A percentile compares a stretch with the other conserved stretches of the same genome.
phyloP scores from a whole-genome alignment of 2,113 vertebrate species.

The Sturnira hondurensis region DNA sequence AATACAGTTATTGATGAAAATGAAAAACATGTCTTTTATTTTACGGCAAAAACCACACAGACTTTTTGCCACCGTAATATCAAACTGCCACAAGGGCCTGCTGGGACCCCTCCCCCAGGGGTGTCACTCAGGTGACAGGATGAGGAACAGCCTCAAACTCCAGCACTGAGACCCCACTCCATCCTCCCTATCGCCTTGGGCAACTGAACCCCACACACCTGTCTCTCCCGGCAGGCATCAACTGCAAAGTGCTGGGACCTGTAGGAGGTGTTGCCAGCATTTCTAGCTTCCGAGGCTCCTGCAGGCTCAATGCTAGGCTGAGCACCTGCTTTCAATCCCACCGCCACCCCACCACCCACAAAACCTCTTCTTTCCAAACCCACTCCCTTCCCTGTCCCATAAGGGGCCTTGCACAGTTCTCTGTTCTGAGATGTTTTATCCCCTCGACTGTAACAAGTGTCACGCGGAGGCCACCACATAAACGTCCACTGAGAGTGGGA shows the following conservation, averaged over 20 bases:
- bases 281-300: neutral
- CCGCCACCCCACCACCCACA: neutral
- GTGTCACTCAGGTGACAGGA: neutral
- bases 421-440: neutral
- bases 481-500: neutral
- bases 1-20: too few relatives aligned
- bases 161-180: neutral
- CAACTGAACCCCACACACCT: neutral
- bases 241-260: neutral
- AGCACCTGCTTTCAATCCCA: neutral
- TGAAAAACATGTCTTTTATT: too few relatives aligned
- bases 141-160: neutral
- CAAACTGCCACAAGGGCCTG: too few relatives aligned
- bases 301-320: neutral
- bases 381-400: neutral
- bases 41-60: too few relatives aligned
- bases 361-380: neutral
- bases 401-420: neutral
- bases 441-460: neutral
- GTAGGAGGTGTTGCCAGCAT: neutral
- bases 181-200: too few relatives aligned
- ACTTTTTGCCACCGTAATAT: too few relatives aligned
- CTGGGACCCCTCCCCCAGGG: too few relatives aligned
- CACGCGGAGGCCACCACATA: neutral
- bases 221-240: neutral